These are phyloP conservation scores for Ptilonorhynchus violaceus DNA, from an alignment of 2,113 vertebrate genomes.

Conservation along the genomic window DNA sequence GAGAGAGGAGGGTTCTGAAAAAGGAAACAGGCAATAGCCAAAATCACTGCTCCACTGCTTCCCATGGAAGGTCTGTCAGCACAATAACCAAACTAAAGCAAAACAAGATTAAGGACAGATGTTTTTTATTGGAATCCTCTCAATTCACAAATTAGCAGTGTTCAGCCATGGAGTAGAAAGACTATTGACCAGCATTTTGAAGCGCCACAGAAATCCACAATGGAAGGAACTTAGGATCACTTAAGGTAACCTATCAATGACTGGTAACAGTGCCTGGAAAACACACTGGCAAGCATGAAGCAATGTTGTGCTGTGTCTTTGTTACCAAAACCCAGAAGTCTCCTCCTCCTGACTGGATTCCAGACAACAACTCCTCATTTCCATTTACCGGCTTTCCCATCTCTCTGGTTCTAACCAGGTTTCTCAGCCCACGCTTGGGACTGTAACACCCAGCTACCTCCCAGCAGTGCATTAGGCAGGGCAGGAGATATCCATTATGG, in stretches of 20 bases:
- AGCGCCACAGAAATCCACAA: neutral
- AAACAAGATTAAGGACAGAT: neutral
- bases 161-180: neutral
- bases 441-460: neutral
- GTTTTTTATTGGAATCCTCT: neutral
- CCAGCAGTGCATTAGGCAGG: neutral
- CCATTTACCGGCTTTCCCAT: neutral
- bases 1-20: neutral
- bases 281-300: neutral
- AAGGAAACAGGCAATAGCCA: neutral
- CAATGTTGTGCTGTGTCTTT: neutral
- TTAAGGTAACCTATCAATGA: fast-evolving
- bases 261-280: neutral
- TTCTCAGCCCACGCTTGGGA: neutral
- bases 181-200: neutral
- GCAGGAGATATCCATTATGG: neutral
- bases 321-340: neutral
- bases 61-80: neutral
- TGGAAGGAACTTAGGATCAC: neutral
- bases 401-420: neutral
- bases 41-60: neutral
- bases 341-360: neutral
- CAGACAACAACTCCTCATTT: neutral
- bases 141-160: neutral
- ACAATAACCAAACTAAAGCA: neutral